Evolutionary conservation across 2,797 vertebrate species (phyloP).

Genomic region (Oophaga sylvatica): DNA sequence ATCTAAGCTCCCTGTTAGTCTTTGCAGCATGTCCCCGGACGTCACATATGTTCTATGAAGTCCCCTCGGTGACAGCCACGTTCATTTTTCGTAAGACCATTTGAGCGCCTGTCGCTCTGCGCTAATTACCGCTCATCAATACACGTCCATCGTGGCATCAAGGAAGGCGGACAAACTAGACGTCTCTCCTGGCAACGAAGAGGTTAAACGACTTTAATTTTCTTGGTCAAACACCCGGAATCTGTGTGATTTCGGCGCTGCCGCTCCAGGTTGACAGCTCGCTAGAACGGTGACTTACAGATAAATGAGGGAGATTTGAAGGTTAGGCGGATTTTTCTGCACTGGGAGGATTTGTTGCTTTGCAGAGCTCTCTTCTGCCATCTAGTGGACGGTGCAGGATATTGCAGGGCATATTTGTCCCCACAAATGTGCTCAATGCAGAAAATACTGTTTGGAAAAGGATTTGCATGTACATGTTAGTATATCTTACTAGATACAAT

Average conservation of each 20-base stretch:
- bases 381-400: neutral
- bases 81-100: neutral
- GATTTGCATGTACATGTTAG: neutral
- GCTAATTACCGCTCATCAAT: slow-evolving; percentile 38
- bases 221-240: slow-evolving; percentile 50
- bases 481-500: neutral
- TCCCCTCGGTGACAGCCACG: neutral
- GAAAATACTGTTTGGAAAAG: neutral
- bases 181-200: neutral
- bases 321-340: slow-evolving; percentile 43
- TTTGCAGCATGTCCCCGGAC: too few relatives aligned
- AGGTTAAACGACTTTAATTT: slow-evolving; percentile 52
- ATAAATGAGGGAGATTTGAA: slow-evolving; percentile 62
- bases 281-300: slow-evolving; percentile 53
- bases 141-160: neutral
- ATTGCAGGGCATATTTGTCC: neutral
- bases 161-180: neutral
- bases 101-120: neutral
- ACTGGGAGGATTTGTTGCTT: neutral
- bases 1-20: too few relatives aligned
- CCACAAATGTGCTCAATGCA: neutral
- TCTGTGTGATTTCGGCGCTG: slow-evolving; percentile 35
- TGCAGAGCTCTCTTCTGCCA: slow-evolving; percentile 41
- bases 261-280: slow-evolving; percentile 52
- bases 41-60: neutral